Percentiles rank a stretch among this genome's conserved stretches.
Evolutionary conservation across 1,140 invertebrate species (phyloP).

Genomic region (Achroia grisella): DNA sequence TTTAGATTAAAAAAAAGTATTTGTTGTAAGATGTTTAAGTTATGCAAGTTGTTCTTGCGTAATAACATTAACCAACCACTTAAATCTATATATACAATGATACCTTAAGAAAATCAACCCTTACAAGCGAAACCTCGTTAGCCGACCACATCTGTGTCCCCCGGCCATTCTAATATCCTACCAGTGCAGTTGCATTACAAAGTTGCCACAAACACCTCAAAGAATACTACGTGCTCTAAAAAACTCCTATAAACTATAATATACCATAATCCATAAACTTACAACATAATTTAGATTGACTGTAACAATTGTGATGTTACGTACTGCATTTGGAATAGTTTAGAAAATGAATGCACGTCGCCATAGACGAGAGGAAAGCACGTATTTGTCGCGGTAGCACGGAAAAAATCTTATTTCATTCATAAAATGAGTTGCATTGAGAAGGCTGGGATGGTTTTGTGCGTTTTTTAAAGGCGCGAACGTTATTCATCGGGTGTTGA

Average conservation of each 20-base stretch:
- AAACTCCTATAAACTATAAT: conserved; percentile 6
- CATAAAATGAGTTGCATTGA: conserved; percentile 69
- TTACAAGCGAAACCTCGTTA: conserved; percentile 50
- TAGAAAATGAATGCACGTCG: conserved; percentile 67
- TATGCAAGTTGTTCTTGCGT: too few relatives aligned
- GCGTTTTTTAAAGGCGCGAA: conserved; percentile 16
- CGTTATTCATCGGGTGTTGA: conserved; percentile 41
- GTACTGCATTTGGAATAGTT: conserved; percentile 26
- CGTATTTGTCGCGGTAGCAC: conserved; percentile 65
- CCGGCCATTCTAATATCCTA: conserved; percentile 41
- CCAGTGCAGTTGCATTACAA: conserved; percentile 29
- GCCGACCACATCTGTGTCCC: conserved; percentile 47
- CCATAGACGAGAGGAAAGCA: conserved; percentile 60
- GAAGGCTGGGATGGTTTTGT: conserved; percentile 37
- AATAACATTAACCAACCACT: too few relatives aligned
- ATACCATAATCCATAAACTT: neutral
- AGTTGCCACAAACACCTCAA: conserved; percentile 37
- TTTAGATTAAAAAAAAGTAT: too few relatives aligned
- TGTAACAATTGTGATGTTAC: conserved; percentile 22
- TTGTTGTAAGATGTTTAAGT: too few relatives aligned
- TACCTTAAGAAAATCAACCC: conserved; percentile 27
- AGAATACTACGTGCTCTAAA: conserved; percentile 31
- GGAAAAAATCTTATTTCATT: conserved; percentile 70
- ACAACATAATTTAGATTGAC: conserved; percentile 14
- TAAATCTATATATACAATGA: neutral